Evolutionary conservation across 2,113 vertebrate species (phyloP), one percentile per base, ranked within the genome.

Genomic region (Rutilus rutilus): DNA sequence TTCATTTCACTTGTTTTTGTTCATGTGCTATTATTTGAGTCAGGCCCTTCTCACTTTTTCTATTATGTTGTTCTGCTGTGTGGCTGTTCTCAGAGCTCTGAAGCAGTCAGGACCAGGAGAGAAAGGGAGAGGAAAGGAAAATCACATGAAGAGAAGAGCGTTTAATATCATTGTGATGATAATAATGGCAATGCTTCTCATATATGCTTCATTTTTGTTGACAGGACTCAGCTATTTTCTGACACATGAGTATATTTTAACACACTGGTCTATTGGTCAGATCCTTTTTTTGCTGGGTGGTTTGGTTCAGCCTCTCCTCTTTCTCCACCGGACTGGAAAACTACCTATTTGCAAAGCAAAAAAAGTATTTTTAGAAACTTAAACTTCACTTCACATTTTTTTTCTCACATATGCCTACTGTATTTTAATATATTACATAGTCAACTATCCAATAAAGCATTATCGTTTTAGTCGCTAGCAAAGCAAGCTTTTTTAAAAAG

Each of bases 261-360:
- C 1, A 36, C 1, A 7, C 10, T 87, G 82, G 86, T 52, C 3
- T 39, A 1, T 76, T 81, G 4, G 42, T 69, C 8, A 57, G 80
- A 6, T 36, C 2, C 54, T 15, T 19, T 59, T 30, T 36, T 7
- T 79, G 10, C 5, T 79, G 17, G 33, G 54, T 60, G 77, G 77
- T n/a, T 79, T 79, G 23, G 57, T 59, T n/a, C 77, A 79, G 17
- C 77, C 57, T 6, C 36, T 62, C 6, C 77, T 79, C 33, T 33
- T 4, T 33, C 12, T 79, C 6, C 33, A 79, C 10, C 39, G 23
- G 23, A 42, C 33, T 39, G 54, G 57, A 15, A 79, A 39, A 33
- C 33, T 33, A 33, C 3, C 33, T 4, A 3, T 33, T 33, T 33
- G 33, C 33, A 33, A 33, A 33, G 33, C 33, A 33, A 4, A 33